These are phyloP conservation scores for Neodontobutis hainanensis DNA, from an alignment of 2,113 vertebrate species.

Conservation along the genomic window DNA sequence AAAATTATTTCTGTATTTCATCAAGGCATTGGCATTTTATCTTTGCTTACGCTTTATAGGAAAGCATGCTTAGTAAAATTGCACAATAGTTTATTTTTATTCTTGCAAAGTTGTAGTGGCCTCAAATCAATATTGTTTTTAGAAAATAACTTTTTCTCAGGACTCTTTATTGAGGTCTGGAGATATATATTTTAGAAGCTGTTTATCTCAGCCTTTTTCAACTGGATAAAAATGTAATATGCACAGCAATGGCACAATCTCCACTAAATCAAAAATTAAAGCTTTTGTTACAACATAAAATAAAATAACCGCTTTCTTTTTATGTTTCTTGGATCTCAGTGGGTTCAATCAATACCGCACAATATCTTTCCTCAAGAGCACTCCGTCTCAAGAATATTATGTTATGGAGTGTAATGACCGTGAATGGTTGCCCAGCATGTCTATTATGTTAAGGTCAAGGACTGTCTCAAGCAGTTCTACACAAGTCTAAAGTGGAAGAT, in stretches of 20 bases:
- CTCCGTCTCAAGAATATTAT: conserved; percentile 57
- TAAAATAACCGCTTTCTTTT: conserved; percentile 5
- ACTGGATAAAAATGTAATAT: background rate
- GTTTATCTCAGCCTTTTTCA: no score
- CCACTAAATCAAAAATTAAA: background rate
- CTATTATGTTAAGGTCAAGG: conserved; percentile 72
- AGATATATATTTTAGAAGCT: no score
- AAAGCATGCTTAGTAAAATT: background rate
- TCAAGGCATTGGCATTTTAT: background rate
- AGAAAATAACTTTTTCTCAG: background rate
- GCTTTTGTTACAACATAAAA: background rate
- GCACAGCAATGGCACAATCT: background rate
- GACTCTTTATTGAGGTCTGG: no score
- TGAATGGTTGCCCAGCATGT: conserved; percentile 57
- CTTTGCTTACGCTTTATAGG: background rate
- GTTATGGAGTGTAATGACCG: conserved; percentile 61
- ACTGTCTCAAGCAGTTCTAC: conserved; percentile 57
- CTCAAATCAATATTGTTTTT: background rate
- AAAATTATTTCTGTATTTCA: no score
- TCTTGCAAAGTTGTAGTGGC: background rate
- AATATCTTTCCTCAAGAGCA: conserved; percentile 51
- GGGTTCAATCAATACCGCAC: conserved; percentile 47
- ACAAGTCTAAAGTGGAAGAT: conserved; percentile 33
- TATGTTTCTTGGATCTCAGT: conserved; percentile 10
- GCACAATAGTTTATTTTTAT: background rate